Evolutionary conservation across 2,888 invertebrate genomes (phyloP).

Genomic region (Pachydiplax longipennis): DNA sequence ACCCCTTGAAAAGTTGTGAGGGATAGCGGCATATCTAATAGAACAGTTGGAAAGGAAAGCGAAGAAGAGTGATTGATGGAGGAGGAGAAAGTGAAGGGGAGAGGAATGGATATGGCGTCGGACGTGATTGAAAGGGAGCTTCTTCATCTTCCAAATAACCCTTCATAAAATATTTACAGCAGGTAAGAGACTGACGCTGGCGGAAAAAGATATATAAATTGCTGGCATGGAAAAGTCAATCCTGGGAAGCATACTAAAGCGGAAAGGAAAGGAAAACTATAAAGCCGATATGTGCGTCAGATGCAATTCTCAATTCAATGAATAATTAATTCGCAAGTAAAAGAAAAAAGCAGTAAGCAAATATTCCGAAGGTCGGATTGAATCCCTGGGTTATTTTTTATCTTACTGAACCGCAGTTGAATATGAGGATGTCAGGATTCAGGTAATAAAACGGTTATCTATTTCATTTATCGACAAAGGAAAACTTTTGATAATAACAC

Average conservation of each 20-base stretch:
- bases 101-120: neutral
- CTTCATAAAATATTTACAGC: neutral
- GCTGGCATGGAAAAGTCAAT: neutral
- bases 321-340: too few species aligned
- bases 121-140: neutral
- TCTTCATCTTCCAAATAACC: neutral
- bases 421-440: too few species aligned
- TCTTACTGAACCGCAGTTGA: too few species aligned
- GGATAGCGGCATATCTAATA: neutral
- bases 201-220: neutral
- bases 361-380: too few species aligned
- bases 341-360: too few species aligned
- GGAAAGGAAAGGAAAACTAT: neutral
- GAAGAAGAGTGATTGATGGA: neutral
- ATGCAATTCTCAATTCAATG: too few species aligned
- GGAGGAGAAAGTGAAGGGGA: neutral
- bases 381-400: too few species aligned
- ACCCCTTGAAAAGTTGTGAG: too few species aligned
- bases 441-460: too few species aligned
- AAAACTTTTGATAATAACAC: too few species aligned
- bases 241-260: neutral
- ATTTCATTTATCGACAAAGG: too few species aligned
- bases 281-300: too few species aligned
- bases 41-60: neutral
- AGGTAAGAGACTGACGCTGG: neutral